Evolutionary conservation across 2,113 vertebrate genomes (phyloP), one percentile per base, ranked within the genome.

Genomic region (Cichladusa arquata): DNA sequence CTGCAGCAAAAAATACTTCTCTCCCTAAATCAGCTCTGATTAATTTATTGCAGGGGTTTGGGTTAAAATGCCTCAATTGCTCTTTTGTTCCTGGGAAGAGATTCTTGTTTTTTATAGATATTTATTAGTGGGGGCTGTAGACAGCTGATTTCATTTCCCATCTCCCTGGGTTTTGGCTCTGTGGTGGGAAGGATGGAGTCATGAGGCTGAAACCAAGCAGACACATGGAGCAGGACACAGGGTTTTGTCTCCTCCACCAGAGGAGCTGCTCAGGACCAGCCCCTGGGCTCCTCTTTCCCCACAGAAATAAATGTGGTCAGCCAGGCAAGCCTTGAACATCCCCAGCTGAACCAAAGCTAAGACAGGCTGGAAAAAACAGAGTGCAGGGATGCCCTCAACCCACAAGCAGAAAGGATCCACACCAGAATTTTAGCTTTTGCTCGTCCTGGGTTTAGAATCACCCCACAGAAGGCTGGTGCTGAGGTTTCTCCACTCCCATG

Each of bases 101-200:
- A 11, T 58, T 86, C 60, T 81, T 40, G 88, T 25, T 90, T 96
- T 96, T 90, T 44, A 61, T 11, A 64, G 84, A 48, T 95, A 92
- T 88, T 96, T 96, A 91, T 94, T 91, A 69, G 53, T 19, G 56
- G 33, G 31, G 78, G 61, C 70, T 20, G 9, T 44, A 81, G 93
- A 81, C 72, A 81, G 93, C 72, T 96, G 79, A 95, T 92, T 96
- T 94, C 29, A 93, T 86, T 92, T 95, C 95, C 88, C 88, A 94
- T 69, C 72, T 71, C 60, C 22, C 34, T 85, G 82, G 56, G 19
- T 66, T 88, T 72, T 95, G 91, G 90, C 90, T 96, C 69, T 9
- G 17, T 31, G 76, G 53, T 65, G 83, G 93, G 92, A 94, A 92
- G 54, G 58, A 81, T 71, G 50, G 91, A 95, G 92, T 90, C 96